phyloP scores from a whole-genome alignment of 2,113 vertebrate species.

The Sander lucioperca region DNA sequence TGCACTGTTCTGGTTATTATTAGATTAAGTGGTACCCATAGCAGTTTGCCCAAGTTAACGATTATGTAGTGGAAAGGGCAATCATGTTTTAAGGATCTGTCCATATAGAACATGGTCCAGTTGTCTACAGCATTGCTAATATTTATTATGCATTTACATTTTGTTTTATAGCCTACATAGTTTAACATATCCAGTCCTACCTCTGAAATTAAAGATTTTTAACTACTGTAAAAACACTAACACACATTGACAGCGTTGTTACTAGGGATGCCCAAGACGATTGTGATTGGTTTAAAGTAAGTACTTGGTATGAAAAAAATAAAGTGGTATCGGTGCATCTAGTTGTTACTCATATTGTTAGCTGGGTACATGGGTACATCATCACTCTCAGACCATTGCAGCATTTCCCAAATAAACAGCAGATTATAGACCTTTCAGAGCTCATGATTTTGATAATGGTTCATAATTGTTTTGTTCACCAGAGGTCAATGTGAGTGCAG shows the following conservation, averaged over 20 bases:
- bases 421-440: conserved; percentile 1
- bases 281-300: too few relatives aligned
- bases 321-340: too few relatives aligned
- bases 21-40: conserved; percentile 64
- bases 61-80: conserved; percentile 29
- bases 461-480: conserved; percentile 28
- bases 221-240: too few relatives aligned
- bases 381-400: neutral
- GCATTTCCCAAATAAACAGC: neutral
- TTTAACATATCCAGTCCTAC: neutral
- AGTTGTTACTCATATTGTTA: neutral
- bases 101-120: neutral
- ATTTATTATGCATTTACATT: neutral
- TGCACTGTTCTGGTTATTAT: conserved; percentile 71
- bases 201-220: too few relatives aligned
- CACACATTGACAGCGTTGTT: neutral
- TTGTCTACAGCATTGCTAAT: neutral
- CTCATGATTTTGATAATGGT: conserved; percentile 54
- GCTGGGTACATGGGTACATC: neutral
- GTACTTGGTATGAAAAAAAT: too few relatives aligned
- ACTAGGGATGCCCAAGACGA: too few relatives aligned
- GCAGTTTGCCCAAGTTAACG: conserved; percentile 42
- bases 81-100: conserved; percentile 15
- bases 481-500: conserved; percentile 25
- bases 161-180: too few relatives aligned